Percentiles rank a stretch among this genome's conserved stretches.
These are phyloP conservation scores for Bradypodion ventrale DNA, from an alignment of 2,797 vertebrate genomes.

Conservation along the genomic window DNA sequence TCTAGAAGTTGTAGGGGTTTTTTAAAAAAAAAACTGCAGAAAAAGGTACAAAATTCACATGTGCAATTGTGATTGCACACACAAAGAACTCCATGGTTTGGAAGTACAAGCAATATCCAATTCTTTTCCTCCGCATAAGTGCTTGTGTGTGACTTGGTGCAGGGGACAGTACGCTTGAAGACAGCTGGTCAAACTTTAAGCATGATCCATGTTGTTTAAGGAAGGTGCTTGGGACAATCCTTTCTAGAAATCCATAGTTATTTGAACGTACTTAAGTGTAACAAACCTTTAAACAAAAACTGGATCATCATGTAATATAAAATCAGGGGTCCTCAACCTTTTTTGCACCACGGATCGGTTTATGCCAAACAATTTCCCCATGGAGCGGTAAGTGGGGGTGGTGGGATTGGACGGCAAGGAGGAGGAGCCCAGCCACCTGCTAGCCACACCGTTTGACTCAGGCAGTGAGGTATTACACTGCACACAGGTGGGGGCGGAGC, in stretches of 20 bases:
- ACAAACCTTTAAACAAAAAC: not conserved
- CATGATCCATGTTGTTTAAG: conserved; percentile 17
- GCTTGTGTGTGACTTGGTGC: not conserved
- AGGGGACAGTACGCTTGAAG: not conserved
- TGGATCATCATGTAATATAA: not conserved
- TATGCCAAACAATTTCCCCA: no score
- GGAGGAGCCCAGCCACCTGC: no score
- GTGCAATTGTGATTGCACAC: not conserved
- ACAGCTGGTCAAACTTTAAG: not conserved
- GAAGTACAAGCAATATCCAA: conserved; percentile 10
- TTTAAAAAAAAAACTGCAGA: no score
- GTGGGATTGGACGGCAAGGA: no score
- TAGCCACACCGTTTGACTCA: no score
- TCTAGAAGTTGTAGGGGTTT: no score
- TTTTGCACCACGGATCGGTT: no score
- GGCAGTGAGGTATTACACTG: no score
- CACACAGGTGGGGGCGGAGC: no score
- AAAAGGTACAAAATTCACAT: not conserved
- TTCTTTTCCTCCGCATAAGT: not conserved
- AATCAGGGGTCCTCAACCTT: no score
- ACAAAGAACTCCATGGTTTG: conserved; percentile 14
- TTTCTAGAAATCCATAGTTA: conserved; percentile 14
- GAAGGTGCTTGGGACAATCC: conserved; percentile 35
- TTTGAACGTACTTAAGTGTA: not conserved
- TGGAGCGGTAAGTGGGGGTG: no score